Evolutionary conservation across 2,797 vertebrate genomes (phyloP), one percentile per base, ranked within the genome.

Genomic region (Novumbra hubbsi): DNA sequence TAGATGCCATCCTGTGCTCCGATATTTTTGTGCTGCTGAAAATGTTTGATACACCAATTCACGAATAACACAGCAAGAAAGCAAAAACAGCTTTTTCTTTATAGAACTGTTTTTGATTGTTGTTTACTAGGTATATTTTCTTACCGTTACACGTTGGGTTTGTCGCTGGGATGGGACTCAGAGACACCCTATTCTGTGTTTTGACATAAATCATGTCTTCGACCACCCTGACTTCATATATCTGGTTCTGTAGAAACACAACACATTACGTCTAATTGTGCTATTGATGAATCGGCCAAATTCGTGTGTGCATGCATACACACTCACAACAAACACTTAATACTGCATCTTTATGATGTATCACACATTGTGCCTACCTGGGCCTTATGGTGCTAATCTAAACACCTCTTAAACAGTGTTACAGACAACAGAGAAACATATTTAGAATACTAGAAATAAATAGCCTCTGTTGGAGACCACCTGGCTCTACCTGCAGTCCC

Each of bases 121-220:
- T 12, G 45, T 28, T 17, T 28, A 70, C 32, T 30, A 41, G 21
- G 17, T 8, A 32, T 30, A 67, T n/a, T 49, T 60, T 21, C 80
- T 80, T 76, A 90, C 90, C 88, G 52, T 30, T 57, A 9, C 68
- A 74, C 19, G 73, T 57, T 63, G 75, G 57, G 62, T 71, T 76
- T 7, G 49, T 77, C 32, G 60, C 80, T 32, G 84, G 71, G 38
- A 83, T 68, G 17, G 89, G 88, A 62, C 49, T 80, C 5, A 84
- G 77, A 6, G 87, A 89, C 73, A 92, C 74, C 49, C 73, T 77
- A 71, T 76, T 89, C 28, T 86, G 88, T 64, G 89, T 89, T 77
- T 90, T 85, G 70, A 92, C 82, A 71, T 88, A 91, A 60, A 92
- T 74, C 64, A 85, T 88, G 68, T 77, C 87, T 62, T 87, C 81